Evolutionary conservation across 1,140 invertebrate genomes (phyloP), one percentile per base, ranked within the genome.

Genomic region (Agrilus planipennis): DNA sequence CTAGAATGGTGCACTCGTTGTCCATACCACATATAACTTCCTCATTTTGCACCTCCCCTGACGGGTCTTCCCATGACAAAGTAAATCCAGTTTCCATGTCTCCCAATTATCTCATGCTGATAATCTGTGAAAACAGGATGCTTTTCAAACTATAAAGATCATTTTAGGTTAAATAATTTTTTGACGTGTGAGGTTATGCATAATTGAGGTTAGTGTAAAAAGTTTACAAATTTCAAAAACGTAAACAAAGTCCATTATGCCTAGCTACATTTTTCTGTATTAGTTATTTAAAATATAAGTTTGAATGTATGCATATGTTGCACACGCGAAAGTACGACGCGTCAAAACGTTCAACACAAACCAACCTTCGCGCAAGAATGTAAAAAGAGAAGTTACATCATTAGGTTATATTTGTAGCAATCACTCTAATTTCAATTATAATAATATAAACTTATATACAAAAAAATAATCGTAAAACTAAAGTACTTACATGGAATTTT

Each of bases 21-120:
- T 75, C 74, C 23, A 79, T 58, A 11, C 68, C 71, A 58, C 73
- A 76, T 57, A 79, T 77, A 3, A 76, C 73, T 56, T 75, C 73
- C 41, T 78, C 76, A 39, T 67, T 66, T 40, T 71, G 72, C 12
- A 74, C 73, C 16, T 70, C 71, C 12, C 67, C 67, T 18, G 69
- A 65, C 41, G 65, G 62, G 29, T 71, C 69, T 48, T 75, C 68
- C 69, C 72, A 73, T 40, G 67, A 67, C 12, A 72, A 43, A 9
- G 61, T 63, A 31, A 71, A 62, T 48, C 66, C 61, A 41, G 66
- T 66, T 19, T 62, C 60, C 59, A 60, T 62, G 5, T 6, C 22
- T 25, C 5, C n/a, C 22, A 25, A 10, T 31, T 31, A 5, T 14
- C 12, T 31, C 12, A 5, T 11, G 15, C 5, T 7, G 12, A 11